A percentile compares a stretch with the other conserved stretches of the same genome.
Evolutionary conservation across 2,888 invertebrate species (phyloP).

Genomic region (Cinara cedri): DNA sequence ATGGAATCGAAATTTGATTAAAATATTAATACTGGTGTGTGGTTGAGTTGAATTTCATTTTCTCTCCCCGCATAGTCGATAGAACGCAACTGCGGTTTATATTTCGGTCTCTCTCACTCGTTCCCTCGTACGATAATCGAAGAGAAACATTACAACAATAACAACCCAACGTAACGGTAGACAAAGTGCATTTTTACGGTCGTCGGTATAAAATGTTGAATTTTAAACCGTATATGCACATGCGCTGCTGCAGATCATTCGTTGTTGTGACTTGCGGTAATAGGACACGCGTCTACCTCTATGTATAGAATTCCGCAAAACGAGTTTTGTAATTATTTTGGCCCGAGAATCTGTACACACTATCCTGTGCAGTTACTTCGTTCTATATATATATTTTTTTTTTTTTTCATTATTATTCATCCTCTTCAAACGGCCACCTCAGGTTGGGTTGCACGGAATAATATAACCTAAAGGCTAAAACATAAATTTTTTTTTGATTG

Average conservation of each 20-base stretch:
- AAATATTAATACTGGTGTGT: not conserved
- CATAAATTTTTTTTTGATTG: too few species aligned
- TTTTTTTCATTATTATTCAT: not conserved
- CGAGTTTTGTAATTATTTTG: not conserved
- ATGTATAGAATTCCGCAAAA: not conserved
- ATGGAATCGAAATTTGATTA: too few species aligned
- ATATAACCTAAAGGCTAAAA: too few species aligned
- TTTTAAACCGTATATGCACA: slow-evolving; percentile 20
- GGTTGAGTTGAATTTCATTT: not conserved
- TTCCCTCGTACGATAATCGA: too few species aligned
- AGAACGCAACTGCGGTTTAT: not conserved
- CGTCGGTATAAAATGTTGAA: not conserved
- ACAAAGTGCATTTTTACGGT: slow-evolving; percentile 4
- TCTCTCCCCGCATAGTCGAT: not conserved
- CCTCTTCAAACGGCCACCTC: too few species aligned
- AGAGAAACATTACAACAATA: not conserved
- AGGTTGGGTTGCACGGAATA: not conserved
- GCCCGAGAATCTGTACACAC: not conserved
- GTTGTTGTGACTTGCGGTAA: slow-evolving; percentile 13
- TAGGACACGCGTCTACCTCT: not conserved
- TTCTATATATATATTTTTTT: too few species aligned
- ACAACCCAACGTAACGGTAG: slow-evolving; percentile 8
- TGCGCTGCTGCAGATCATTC: too few species aligned
- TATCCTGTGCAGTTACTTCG: not conserved
- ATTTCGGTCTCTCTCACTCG: not conserved